Evolutionary conservation across 2,113 vertebrate species (phyloP).

Genomic region (Thalassarche chlororhynchos): DNA sequence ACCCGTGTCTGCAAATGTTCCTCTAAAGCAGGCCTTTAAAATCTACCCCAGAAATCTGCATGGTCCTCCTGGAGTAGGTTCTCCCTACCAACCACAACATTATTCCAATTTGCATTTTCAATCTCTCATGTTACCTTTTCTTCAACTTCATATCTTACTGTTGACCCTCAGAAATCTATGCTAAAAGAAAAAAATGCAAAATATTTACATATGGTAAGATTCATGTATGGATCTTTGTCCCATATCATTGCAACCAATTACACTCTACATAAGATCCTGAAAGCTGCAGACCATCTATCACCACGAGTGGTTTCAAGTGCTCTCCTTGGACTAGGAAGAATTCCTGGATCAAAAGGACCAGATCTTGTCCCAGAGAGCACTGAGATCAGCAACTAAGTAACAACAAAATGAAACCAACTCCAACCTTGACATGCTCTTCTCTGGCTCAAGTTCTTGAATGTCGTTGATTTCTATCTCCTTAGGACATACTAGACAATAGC

Average conservation of each 20-base stretch:
- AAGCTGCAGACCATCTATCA: not conserved
- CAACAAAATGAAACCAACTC: not conserved
- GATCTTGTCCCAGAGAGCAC: not conserved
- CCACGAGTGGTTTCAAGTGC: not conserved
- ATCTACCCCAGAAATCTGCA: not conserved
- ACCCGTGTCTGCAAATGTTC: not conserved
- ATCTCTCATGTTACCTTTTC: not conserved
- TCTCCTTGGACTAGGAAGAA: not conserved
- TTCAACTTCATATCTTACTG: not conserved
- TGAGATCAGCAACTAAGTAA: not conserved
- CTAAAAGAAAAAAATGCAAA: not conserved
- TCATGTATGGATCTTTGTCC: not conserved
- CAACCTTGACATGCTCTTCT: not conserved
- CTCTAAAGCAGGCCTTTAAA: not conserved
- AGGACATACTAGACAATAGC: not conserved
- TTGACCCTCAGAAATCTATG: not conserved
- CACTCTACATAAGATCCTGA: not conserved
- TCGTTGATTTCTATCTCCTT: not conserved
- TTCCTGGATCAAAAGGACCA: not conserved
- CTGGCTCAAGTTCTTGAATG: not conserved
- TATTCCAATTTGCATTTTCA: not conserved
- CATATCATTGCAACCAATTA: not conserved
- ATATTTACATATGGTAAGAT: not conserved
- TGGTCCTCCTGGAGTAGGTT: fast-evolving
- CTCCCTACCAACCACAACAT: not conserved